These are phyloP conservation scores for Plectropomus leopardus DNA, from an alignment of 2,113 vertebrate genomes.

Conservation along the genomic window DNA sequence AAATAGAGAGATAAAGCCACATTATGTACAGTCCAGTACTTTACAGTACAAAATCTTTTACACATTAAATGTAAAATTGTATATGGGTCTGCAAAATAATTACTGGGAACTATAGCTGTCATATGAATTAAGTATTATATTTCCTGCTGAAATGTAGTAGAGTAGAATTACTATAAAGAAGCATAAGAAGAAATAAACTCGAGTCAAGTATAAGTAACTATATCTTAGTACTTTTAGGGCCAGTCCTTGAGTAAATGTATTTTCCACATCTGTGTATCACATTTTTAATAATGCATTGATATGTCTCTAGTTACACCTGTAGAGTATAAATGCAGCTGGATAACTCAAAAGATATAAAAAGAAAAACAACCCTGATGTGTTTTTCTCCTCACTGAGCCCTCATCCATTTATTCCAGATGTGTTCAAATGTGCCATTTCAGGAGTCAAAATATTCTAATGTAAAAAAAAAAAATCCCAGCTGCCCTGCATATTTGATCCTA, in stretches of 20 bases:
- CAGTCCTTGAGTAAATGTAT: neutral
- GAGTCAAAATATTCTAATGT: constrained; percentile 9
- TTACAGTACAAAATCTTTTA: neutral
- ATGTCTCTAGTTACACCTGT: neutral
- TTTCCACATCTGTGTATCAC: neutral
- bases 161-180: neutral
- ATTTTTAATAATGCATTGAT: neutral
- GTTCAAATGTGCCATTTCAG: constrained; percentile 9
- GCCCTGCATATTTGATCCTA: constrained; percentile 18
- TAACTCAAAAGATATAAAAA: constrained; percentile 16
- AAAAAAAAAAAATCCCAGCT: neutral
- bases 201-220: neutral
- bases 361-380: constrained; percentile 9
- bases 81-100: too few species aligned
- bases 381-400: constrained; percentile 13
- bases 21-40: too few species aligned
- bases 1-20: too few species aligned
- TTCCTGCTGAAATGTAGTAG: neutral
- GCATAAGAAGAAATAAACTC: neutral
- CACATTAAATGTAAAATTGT: neutral
- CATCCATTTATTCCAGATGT: constrained; percentile 48
- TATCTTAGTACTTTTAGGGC: neutral
- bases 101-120: too few species aligned
- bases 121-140: neutral
- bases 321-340: neutral